Conservation (phyloP, 2,797 vertebrate genomes). For the Chelonia mydas region DNA sequence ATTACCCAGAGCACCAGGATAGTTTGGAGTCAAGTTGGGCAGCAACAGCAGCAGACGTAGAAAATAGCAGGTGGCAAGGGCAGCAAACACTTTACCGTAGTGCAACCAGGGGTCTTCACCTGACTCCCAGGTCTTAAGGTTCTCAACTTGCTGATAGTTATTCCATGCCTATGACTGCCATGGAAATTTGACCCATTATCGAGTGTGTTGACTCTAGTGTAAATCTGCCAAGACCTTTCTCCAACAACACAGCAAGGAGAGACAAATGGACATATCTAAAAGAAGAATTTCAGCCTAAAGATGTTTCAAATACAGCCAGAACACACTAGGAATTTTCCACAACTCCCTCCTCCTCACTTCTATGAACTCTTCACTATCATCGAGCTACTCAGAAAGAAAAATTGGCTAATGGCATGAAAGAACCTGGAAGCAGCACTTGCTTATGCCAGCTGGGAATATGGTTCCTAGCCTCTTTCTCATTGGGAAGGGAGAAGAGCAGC, state of each 20-base stretch:
- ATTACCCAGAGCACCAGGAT: neutral
- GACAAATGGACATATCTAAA: neutral
- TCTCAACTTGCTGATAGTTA: neutral
- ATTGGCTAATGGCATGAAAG: neutral
- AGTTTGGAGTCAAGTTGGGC: neutral
- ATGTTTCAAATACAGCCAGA: neutral
- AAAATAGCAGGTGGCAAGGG: neutral
- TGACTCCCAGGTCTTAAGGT: fast-evolving
- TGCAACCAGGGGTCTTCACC: neutral
- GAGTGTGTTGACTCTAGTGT: fast-evolving
- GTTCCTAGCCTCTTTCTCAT: neutral
- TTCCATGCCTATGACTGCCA: neutral
- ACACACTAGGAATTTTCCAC: neutral
- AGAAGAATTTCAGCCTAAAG: fast-evolving
- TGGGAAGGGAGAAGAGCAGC: neutral
- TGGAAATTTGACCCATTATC: fast-evolving
- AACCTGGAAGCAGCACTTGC: neutral
- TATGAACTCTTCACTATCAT: neutral
- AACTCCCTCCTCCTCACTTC: neutral
- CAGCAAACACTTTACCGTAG: neutral
- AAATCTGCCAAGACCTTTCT: fast-evolving
- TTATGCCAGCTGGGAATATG: neutral
- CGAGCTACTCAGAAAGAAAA: neutral
- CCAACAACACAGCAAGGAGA: fast-evolving
- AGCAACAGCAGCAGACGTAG: neutral